A percentile compares a stretch with the other conserved stretches of the same genome.
phyloP scores from a whole-genome alignment of 2,888 invertebrate species.

The Pyrocoelia pectoralis region DNA sequence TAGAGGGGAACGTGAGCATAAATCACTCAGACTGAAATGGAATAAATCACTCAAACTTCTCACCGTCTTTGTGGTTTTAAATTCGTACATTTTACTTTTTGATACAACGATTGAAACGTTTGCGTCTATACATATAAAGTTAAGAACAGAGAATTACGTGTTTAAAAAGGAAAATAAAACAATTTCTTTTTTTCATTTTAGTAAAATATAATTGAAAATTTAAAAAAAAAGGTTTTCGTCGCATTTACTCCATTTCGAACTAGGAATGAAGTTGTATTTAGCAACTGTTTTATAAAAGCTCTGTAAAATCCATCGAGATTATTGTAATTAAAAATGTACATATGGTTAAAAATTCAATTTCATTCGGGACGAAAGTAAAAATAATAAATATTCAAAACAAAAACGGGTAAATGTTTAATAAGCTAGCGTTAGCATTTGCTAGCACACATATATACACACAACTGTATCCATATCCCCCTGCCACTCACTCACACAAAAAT shows the following conservation, averaged over 20 bases:
- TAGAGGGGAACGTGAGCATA: no score
- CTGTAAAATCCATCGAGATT: constrained; percentile 36
- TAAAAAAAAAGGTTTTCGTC: constrained; percentile 24
- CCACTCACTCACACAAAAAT: constrained; percentile 37
- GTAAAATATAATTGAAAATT: constrained; percentile 26
- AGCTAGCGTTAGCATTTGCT: constrained; percentile 40
- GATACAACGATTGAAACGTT: no score
- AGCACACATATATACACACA: constrained; percentile 39
- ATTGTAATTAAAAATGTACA: constrained; percentile 37
- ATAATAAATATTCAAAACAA: constrained; percentile 49
- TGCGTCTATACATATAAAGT: no score
- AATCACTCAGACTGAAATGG: no score
- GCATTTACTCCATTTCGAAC: constrained; percentile 31
- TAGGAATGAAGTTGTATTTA: constrained; percentile 32
- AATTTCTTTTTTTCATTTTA: constrained; percentile 18
- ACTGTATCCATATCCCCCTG: constrained; percentile 35
- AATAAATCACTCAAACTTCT: no score
- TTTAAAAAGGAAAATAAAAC: no score
- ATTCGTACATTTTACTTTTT: no score
- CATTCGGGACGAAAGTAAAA: constrained; percentile 50
- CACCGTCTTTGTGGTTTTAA: no score
- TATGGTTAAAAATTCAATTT: constrained; percentile 50
- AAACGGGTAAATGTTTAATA: constrained; percentile 43
- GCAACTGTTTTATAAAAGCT: constrained; percentile 37
- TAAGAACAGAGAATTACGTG: no score